Conservation (phyloP, 2,888 invertebrate genomes). For the Pilophorus perplexus region DNA sequence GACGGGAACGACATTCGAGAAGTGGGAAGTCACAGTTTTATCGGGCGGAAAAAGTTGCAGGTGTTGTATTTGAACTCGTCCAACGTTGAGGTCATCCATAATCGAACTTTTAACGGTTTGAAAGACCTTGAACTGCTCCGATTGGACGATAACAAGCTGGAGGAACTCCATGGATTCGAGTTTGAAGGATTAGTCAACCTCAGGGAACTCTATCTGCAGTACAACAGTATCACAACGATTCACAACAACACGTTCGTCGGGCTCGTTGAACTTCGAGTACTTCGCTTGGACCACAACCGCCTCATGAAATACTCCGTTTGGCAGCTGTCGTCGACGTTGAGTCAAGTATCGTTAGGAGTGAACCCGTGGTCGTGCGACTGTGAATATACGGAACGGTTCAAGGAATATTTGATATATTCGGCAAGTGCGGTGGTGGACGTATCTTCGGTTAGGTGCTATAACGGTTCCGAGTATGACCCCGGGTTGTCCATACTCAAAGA, state of each 20-base stretch:
- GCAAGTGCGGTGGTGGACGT: constrained; percentile 64
- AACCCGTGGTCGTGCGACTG: constrained; percentile 85
- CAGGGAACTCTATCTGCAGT: constrained; percentile 69
- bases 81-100: constrained; percentile 73
- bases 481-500: constrained; percentile 60
- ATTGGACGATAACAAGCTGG: constrained; percentile 70
- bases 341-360: constrained; percentile 64
- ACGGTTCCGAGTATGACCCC: constrained; percentile 56
- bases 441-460: constrained; percentile 65
- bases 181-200: constrained; percentile 74
- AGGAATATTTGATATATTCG: constrained; percentile 71
- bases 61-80: constrained; percentile 74
- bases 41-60: constrained; percentile 75
- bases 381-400: constrained; percentile 70
- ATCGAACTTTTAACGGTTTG: constrained; percentile 80
- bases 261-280: constrained; percentile 63
- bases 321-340: constrained; percentile 64
- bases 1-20: constrained; percentile 78
- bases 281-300: constrained; percentile 71
- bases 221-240: constrained; percentile 68
- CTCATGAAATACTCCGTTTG: constrained; percentile 68
- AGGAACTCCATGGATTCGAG: constrained; percentile 71
- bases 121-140: constrained; percentile 71
- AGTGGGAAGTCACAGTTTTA: constrained; percentile 78
- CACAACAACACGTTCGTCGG: constrained; percentile 69